These are phyloP conservation scores for Bimastos eiseni DNA, from an alignment of 2,888 invertebrate genomes.

Conservation along the genomic window DNA sequence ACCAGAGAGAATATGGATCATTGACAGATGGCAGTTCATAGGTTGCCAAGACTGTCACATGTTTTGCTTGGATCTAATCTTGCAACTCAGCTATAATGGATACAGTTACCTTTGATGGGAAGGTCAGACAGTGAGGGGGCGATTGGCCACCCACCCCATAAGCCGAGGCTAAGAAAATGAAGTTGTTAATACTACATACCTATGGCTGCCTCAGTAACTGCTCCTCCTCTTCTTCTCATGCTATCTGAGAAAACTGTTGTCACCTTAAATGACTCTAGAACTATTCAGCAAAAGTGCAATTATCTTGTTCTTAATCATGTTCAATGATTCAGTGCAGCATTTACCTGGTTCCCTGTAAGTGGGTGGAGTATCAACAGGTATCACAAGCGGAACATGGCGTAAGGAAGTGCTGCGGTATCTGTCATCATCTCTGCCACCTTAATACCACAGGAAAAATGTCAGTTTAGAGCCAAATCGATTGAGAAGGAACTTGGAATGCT, in stretches of 20 bases:
- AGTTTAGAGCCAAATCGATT: background rate
- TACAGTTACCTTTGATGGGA: too few species aligned
- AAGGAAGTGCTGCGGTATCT: slow-evolving; percentile 42
- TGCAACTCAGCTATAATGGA: too few species aligned
- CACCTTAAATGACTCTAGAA: background rate
- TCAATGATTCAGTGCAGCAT: background rate
- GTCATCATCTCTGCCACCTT: slow-evolving; percentile 35
- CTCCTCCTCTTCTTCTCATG: too few species aligned
- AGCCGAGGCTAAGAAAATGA: too few species aligned
- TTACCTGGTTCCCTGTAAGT: slow-evolving; percentile 68
- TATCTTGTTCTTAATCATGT: background rate
- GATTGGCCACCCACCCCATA: too few species aligned
- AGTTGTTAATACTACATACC: too few species aligned
- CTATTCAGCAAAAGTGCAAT: background rate
- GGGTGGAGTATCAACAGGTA: slow-evolving; percentile 70
- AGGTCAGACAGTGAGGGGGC: too few species aligned
- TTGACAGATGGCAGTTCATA: background rate
- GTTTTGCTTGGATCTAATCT: background rate
- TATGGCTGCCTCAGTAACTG: too few species aligned
- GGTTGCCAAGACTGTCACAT: background rate
- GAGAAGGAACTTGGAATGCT: background rate
- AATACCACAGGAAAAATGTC: background rate
- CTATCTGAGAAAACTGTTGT: background rate
- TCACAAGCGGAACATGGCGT: slow-evolving; percentile 70
- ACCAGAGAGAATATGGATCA: too few species aligned